Conservation (phyloP, 2,113 vertebrate genomes). For the Prolemur simus region DNA sequence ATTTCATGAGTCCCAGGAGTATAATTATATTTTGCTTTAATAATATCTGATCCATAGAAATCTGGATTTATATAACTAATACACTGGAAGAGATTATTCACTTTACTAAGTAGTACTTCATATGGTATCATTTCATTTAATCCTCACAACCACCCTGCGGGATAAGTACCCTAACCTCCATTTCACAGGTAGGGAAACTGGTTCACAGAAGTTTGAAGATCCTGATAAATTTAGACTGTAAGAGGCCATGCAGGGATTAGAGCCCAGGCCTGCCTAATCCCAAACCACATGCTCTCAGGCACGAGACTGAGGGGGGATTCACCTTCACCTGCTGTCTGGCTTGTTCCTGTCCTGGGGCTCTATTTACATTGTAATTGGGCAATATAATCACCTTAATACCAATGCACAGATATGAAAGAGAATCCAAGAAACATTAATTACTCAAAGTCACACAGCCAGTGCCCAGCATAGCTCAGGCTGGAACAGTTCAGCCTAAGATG, state of each 20-base stretch:
- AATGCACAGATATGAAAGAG: background rate
- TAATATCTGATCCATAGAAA: background rate
- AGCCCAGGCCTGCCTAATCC: background rate
- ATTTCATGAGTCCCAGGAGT: background rate
- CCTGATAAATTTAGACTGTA: background rate
- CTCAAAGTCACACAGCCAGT: background rate
- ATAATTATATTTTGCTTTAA: constrained; percentile 9
- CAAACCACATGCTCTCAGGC: background rate
- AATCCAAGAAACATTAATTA: background rate
- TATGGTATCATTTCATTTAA: background rate
- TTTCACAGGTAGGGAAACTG: background rate
- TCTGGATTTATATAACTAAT: background rate
- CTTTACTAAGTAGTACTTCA: background rate
- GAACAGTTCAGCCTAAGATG: background rate
- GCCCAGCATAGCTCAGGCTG: background rate
- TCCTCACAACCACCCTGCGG: background rate
- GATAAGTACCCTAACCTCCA: background rate
- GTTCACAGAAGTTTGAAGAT: background rate
- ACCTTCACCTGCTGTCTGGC: background rate
- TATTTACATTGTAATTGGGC: background rate
- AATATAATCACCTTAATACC: background rate
- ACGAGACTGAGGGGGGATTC: background rate
- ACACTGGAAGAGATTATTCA: background rate
- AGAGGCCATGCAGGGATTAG: background rate
- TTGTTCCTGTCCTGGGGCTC: background rate